phyloP scores from a whole-genome alignment of 35 echinoderm and acorn worm species.

The Ophiothrix spiculata region DNA sequence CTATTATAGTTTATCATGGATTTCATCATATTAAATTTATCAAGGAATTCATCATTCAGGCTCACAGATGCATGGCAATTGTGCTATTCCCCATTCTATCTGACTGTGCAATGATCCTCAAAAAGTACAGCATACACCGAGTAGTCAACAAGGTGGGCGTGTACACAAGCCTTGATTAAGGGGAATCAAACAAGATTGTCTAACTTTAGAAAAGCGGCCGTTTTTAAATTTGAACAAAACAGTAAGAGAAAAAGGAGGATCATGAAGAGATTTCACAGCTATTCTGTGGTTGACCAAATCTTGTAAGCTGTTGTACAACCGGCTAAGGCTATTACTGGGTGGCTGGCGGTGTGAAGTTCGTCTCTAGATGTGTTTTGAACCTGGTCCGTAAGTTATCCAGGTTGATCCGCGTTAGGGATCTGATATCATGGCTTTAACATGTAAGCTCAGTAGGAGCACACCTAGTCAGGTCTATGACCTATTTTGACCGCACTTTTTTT shows the following conservation, averaged over 20 bases:
- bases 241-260: slow-evolving; percentile 4
- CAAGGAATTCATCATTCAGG: too few relatives aligned
- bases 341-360: neutral
- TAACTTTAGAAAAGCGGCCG: neutral
- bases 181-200: neutral
- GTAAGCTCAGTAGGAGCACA: neutral
- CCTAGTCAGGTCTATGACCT: slow-evolving; percentile 5
- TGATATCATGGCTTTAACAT: slow-evolving; percentile 13
- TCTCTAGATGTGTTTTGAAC: neutral
- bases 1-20: too few relatives aligned
- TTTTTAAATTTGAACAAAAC: neutral
- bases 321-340: neutral
- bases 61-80: too few relatives aligned
- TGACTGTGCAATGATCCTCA: too few relatives aligned
- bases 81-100: too few relatives aligned
- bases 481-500: slow-evolving; percentile 2
- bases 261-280: neutral
- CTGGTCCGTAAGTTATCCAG: slow-evolving; percentile 3
- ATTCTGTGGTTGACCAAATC: neutral
- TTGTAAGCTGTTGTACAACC: neutral
- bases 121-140: neutral
- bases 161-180: neutral
- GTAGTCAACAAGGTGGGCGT: slow-evolving; percentile 2
- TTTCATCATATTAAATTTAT: too few relatives aligned
- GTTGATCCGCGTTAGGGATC: neutral